Evolutionary conservation across 2,888 invertebrate species (phyloP), one percentile per base, ranked within the genome.

Genomic region (Branchellion lobata): DNA sequence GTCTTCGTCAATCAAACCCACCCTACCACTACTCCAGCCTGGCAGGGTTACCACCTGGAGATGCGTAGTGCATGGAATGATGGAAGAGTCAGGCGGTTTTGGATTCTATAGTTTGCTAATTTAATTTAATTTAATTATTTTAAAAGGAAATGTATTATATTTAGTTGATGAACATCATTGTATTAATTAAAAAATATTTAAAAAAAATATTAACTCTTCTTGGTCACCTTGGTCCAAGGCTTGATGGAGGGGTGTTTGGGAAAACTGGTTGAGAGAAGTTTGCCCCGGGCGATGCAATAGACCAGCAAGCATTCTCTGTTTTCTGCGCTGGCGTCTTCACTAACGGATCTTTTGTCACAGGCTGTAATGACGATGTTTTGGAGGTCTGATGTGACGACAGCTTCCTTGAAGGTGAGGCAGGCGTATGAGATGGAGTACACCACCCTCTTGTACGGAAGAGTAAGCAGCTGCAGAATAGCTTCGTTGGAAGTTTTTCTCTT

Each of bases 1-100:
- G 84, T 96, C 96, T 11, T 92, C 91, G 78, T 95, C 94, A 1
- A 96, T 92, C 0, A 96, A 91, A 0, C 94, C 95, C 5, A 96
- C 91, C 90, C 94, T 76, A 47, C 73, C 75, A n/a, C 68, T 47
- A 21, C 85, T 84, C 57, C 87, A 87, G 80, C 87, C 86, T 0
- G 88, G 88, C 86, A 88, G 87, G 1, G 87, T 84, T 1, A 87
- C 84, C 0, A 88, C 79, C 40, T 84, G 84, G 21, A 61, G 36
- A n/a, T n/a, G n/a, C n/a, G n/a, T n/a, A n/a, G n/a, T n/a, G n/a
- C n/a, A n/a, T n/a, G n/a, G n/a, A n/a, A n/a, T n/a, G n/a, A n/a
- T n/a, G n/a, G n/a, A n/a, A n/a, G n/a, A n/a, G n/a, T n/a, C n/a
- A n/a, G n/a, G n/a, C n/a, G n/a, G n/a, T n/a, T n/a, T n/a, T n/a